Conservation (phyloP, 1,140 invertebrate species). For the Anastatus disparis region DNA sequence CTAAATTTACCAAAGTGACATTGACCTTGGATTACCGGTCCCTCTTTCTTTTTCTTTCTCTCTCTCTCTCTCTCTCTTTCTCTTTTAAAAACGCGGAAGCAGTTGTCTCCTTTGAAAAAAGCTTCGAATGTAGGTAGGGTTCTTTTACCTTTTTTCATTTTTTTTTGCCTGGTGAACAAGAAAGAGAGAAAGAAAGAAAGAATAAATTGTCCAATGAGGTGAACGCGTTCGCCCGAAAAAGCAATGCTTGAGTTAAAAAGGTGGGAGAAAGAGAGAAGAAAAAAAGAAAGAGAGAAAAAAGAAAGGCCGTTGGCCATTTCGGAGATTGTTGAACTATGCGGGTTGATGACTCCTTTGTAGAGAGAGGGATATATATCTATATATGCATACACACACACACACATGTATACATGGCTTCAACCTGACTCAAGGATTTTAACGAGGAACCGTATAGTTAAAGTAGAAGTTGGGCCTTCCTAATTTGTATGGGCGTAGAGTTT, state of each 20-base stretch:
- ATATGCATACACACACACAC: neutral
- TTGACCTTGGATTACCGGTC: constrained; percentile 20
- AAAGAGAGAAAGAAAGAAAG: neutral
- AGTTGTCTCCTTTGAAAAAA: no score
- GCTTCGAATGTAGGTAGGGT: constrained; percentile 14
- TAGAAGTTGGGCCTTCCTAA: no score
- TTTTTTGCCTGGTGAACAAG: neutral
- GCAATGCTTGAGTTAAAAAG: neutral
- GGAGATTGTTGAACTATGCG: constrained; percentile 50
- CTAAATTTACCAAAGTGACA: constrained; percentile 9
- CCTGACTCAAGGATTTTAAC: constrained; percentile 25
- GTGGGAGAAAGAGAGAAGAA: neutral
- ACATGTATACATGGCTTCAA: no score
- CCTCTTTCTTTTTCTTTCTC: neutral
- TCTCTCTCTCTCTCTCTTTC: neutral
- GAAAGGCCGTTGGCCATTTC: constrained; percentile 42
- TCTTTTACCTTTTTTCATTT: neutral
- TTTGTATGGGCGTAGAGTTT: no score
- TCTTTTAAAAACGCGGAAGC: constrained; percentile 23
- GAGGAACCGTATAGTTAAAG: constrained; percentile 19
- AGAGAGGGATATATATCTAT: neutral
- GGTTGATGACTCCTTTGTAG: constrained; percentile 42
- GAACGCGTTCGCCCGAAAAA: constrained; percentile 23
- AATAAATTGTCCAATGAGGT: constrained; percentile 1
- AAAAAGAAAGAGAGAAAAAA: neutral